Evolutionary conservation across 2,888 invertebrate species (phyloP).

Genomic region (Ctena decussata): DNA sequence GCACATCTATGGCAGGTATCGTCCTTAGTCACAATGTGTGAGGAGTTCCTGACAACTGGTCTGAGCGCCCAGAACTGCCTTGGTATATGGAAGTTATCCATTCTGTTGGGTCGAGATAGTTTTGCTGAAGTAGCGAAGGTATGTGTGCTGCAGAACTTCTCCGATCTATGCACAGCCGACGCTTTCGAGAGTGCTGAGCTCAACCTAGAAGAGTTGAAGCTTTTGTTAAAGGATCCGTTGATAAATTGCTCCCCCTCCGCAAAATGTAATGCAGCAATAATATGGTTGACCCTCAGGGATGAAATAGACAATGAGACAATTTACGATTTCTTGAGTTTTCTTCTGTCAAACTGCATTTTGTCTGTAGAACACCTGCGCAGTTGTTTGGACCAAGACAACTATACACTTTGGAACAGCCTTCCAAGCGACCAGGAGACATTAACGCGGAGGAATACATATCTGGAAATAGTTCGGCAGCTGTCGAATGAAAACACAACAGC

Average conservation of each 20-base stretch:
- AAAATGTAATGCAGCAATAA: slow-evolving; percentile 51
- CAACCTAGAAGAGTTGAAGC: slow-evolving; percentile 8
- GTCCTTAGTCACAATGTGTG: slow-evolving; percentile 39
- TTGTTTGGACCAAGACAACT: background rate
- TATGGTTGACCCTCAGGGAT: slow-evolving; percentile 42
- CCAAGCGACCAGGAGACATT: background rate
- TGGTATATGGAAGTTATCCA: slow-evolving; percentile 53
- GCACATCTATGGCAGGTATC: slow-evolving; percentile 46
- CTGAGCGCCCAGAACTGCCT: slow-evolving; percentile 24
- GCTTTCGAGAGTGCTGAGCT: slow-evolving; percentile 17
- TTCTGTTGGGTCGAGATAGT: slow-evolving; percentile 21
- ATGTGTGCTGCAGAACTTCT: slow-evolving; percentile 43
- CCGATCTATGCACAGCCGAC: slow-evolving; percentile 30
- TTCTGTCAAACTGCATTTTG: background rate
- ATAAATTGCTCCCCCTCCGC: slow-evolving; percentile 40
- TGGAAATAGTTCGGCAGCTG: background rate
- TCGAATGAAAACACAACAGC: background rate
- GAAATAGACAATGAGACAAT: background rate
- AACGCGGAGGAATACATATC: background rate
- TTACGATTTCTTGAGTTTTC: background rate
- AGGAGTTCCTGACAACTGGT: slow-evolving; percentile 34
- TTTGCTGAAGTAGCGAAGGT: slow-evolving; percentile 48
- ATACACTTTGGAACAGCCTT: background rate
- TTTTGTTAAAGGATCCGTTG: slow-evolving; percentile 30
- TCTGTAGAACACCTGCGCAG: background rate